Evolutionary conservation across 2,888 invertebrate species (phyloP), one percentile per base, ranked within the genome.

Genomic region (Euzophera pinguis): DNA sequence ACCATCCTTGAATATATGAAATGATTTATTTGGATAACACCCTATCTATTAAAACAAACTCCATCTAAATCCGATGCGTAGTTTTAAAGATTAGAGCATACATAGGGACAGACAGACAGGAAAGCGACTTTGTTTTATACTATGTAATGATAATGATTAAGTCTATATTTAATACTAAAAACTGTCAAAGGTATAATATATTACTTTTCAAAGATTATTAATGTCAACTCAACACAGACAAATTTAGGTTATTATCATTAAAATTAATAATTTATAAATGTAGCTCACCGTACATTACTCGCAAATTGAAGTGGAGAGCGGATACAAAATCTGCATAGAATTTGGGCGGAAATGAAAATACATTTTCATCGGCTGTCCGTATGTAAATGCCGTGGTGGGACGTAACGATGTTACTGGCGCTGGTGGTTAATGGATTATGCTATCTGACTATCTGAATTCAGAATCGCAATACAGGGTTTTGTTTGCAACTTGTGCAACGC

Each of bases 381-480:
- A 82, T 85, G 82, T 76, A 79, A 85, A 86, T 84, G 65, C 64
- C 64, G 65, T 58, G 65, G 64, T 74, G 72, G 73, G 76, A 75
- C 71, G 72, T 81, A 81, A 84, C 78, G 63, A 72, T 73, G 75
- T 84, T 82, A 84, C 73, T 66, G 70, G 69, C 64, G 62, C 22
- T 65, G 63, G 65, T 60, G 61, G 73, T 71, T 80, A 76, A 78
- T 78, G 74, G 74, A 75, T 78, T 73, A 74, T 71, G 67, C 70
- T 75, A 73, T 70, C 71, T 73, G 66, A 66, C 70, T 75, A 73
- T 70, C 71, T 73, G 66, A 65, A 69, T 63, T 63, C 56, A 63
- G 64, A 61, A 71, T 74, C 66, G 62, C 50, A 45, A 53, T 55
- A 59, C 54, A 54, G 50, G 50, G 58, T 53, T 63, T 56, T n/a